These are phyloP conservation scores for Microcebus ravelobensis DNA, from an alignment of 2,113 vertebrate genomes.

Conservation along the genomic window DNA sequence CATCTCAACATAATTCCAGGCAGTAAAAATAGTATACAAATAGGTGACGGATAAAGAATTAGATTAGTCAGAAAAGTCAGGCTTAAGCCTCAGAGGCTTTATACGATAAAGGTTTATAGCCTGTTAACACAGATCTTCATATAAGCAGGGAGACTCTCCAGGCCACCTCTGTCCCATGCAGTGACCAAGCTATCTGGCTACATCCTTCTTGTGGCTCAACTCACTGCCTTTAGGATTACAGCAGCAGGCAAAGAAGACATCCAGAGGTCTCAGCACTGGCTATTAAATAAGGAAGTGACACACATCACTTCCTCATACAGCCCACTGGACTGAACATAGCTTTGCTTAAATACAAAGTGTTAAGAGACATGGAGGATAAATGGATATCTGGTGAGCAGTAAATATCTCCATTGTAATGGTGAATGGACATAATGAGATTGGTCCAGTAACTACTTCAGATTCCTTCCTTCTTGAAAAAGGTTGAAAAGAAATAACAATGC, in stretches of 20 bases:
- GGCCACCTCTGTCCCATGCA: not conserved
- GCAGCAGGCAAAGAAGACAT: not conserved
- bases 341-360: not conserved
- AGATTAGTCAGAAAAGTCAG: constrained; percentile 28
- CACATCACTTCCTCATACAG: not conserved
- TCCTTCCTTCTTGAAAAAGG: not conserved
- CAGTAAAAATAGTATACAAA: constrained; percentile 34
- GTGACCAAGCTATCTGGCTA: not conserved
- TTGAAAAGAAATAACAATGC: not conserved
- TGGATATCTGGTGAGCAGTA: not conserved
- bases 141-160: too few species aligned
- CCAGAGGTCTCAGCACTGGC: not conserved
- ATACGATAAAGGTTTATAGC: not conserved
- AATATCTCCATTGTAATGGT: not conserved
- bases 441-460: not conserved
- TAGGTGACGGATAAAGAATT: not conserved
- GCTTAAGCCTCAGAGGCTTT: not conserved
- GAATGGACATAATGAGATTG: not conserved
- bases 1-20: constrained; percentile 4
- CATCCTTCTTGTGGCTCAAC: not conserved
- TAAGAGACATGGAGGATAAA: not conserved
- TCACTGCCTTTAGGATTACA: not conserved
- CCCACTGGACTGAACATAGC: not conserved
- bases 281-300: not conserved
- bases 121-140: not conserved